Base-by-base conservation (phyloP, 2,888 invertebrate species). In the Lutraria lutraria region DNA sequence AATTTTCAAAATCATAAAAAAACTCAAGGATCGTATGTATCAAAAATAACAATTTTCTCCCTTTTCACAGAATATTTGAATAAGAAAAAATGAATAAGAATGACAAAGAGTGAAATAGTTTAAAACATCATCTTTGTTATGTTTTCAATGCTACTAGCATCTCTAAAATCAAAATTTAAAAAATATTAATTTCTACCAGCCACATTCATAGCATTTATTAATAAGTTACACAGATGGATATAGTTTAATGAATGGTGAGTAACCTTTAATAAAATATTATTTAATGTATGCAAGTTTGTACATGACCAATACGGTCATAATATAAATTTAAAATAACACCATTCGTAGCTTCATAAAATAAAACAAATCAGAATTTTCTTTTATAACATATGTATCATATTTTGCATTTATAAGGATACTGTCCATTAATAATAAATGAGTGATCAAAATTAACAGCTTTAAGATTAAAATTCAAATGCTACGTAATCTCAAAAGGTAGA, bases 401-500 rank as follows among this genome's bases (percentile, higher is more conserved):
- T 56, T 56, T 16, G 56, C 21, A 21, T n/a, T n/a, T n/a, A n/a
- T 56, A 56, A 12, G 8, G 43, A 56, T 56, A 56, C 16, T 6
- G 56, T 13, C 12, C 2, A 8, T 56, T 21, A 12, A 12, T 56
- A 56, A 56, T 56, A 19, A 56, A 15, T 56, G 4, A 72, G 31
- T 72, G 2, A 34, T 19, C 76, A 34, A 16, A 34, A 15, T 31
- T 76, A 16, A 76, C 31, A 31, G 19, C 15, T 34, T 72, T 76
- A 34, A 76, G 34, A 31, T 68, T 19, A 76, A 76, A 34, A 34
- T 19, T 76, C 76, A 76, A 31, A 31, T 76, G 76, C 76, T 15
- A 76, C 76, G 31, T 76, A 76, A 76, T 76, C 76, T 76, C 76
- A 76, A 76, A 72, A 72, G n/a, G 31, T 72, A 72, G 72, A 72